Evolutionary conservation across 2,113 vertebrate species (phyloP), one percentile per base, ranked within the genome.

Genomic region (Callipepla squamata): DNA sequence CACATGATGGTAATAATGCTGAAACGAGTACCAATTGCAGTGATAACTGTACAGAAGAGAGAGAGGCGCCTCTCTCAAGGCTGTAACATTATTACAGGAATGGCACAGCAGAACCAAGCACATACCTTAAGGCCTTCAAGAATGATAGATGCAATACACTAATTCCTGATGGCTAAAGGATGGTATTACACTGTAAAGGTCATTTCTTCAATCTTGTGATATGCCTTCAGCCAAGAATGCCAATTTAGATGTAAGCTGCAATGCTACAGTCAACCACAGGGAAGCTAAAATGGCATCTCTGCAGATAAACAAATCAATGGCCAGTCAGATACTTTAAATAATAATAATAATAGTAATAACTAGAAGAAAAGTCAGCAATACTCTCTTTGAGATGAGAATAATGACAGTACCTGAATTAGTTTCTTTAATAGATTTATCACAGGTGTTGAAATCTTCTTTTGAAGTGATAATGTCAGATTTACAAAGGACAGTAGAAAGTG

Each of bases 151-250:
- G 85, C 55, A 93, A 53, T 55, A 47, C 61, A 28, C 74, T 87
- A 94, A 96, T 88, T 97, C 88, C 85, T 96, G 79, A 84, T 42
- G 80, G 59, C 53, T 80, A 90, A 83, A 63, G 69, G 79, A 95
- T 90, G 63, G 90, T 83, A 84, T 85, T 93, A 72, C 76, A 75
- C 79, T 9, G 4, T 53, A 96, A 97, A 97, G 57, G 86, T 96
- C 42, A 22, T 95, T 96, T 94, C 89, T 90, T 95, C 63, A 79
- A n/a, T 85, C 55, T 61, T 61, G 44, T 77, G 87, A 45, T 75
- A 75, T 34, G 30, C 51, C 91, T 92, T 93, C 89, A 85, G 73
- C 28, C 48, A 59, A 90, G 63, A 96, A 87, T 4, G 63, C 91
- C 51, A 90, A 95, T 94, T 95, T 67, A 89, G 87, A 91, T 76